phyloP scores from a whole-genome alignment of 1,140 invertebrate species.

The Drosophila sturtevanti region DNA sequence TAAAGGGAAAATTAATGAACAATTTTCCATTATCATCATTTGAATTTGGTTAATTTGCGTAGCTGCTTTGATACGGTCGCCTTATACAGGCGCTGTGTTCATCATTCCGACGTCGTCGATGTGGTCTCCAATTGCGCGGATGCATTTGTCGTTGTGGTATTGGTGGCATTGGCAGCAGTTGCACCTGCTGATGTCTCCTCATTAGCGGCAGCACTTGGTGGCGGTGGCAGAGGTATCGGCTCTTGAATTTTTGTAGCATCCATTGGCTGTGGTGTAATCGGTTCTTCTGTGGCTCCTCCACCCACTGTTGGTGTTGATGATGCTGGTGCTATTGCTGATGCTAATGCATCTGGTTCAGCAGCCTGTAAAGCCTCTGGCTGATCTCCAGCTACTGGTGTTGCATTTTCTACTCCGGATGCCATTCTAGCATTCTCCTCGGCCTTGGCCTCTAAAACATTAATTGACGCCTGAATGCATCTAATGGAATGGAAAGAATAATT shows the following conservation, averaged over 20 bases:
- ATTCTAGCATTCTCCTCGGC: conserved; percentile 84
- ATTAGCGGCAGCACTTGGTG: conserved; percentile 38
- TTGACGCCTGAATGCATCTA: conserved; percentile 91
- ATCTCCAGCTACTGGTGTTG: neutral
- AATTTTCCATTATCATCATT: conserved; percentile 43
- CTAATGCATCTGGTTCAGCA: conserved; percentile 13
- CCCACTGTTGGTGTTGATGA: neutral
- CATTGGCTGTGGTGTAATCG: conserved; percentile 53
- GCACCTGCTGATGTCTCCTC: conserved; percentile 1
- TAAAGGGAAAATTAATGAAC: neutral
- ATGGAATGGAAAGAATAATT: neutral
- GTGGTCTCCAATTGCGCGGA: conserved; percentile 32
- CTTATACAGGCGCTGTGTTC: conserved; percentile 62
- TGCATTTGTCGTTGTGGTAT: no score
- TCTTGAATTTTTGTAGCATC: conserved; percentile 76
- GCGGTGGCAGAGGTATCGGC: conserved; percentile 74
- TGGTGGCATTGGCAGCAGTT: neutral
- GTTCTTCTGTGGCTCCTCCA: conserved; percentile 44
- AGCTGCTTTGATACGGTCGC: conserved; percentile 70
- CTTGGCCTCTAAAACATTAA: conserved; percentile 91
- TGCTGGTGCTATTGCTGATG: conserved; percentile 12
- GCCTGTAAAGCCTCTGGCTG: conserved; percentile 15
- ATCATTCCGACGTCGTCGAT: conserved; percentile 68
- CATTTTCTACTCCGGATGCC: conserved; percentile 24
- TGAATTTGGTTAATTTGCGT: conserved; percentile 77